Evolutionary conservation across 2,888 invertebrate species (phyloP), one percentile per base, ranked within the genome.

Genomic region (Oscheius myriophilus): DNA sequence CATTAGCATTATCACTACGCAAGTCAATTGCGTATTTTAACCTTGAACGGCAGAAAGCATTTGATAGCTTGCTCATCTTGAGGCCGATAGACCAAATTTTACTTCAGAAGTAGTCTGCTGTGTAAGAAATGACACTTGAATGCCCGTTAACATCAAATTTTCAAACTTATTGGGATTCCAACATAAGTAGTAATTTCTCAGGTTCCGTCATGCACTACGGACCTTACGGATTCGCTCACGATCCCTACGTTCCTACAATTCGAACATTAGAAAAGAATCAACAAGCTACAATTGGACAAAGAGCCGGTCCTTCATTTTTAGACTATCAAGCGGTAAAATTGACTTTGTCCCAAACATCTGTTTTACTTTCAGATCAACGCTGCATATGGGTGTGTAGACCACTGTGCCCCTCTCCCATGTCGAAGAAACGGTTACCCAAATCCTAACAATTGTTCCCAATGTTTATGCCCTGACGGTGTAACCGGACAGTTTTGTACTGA

Each of bases 261-360:
- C 69, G 82, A 18, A 84, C 85, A 1, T 42, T 83, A 7, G 85
- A 86, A 53, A 58, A 64, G 63, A 68, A 69, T 14, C 80, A 76
- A 53, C 84, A 83, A 57, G 70, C 74, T 9, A 84, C 84, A 1
- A 86, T 85, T 46, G 86, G 86, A 3, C 86, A 86, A 57, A 64
- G 86, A 43, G 76, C 76, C 2, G 82, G 81, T 1, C 86, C 86
- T 1, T 81, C 84, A 0, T 86, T 86, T 66, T 67, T 86, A 16
- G 86, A 86, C 54, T 81, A 78, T 66, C 77, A 80, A 70, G 80
- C 85, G 45, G 84, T 84, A 67, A 53, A 25, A 3, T 6, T 9
- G 9, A 33, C 33, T 33, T 33, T 9, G 3, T 33, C 33, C 3
- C 23, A 33, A n/a, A 21, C 16, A 23, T 49, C 18, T 4, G 0